A percentile compares a stretch with the other conserved stretches of the same genome.
These are phyloP conservation scores for Leistus spinibarbis DNA, from an alignment of 2,888 invertebrate species.

Conservation along the genomic window DNA sequence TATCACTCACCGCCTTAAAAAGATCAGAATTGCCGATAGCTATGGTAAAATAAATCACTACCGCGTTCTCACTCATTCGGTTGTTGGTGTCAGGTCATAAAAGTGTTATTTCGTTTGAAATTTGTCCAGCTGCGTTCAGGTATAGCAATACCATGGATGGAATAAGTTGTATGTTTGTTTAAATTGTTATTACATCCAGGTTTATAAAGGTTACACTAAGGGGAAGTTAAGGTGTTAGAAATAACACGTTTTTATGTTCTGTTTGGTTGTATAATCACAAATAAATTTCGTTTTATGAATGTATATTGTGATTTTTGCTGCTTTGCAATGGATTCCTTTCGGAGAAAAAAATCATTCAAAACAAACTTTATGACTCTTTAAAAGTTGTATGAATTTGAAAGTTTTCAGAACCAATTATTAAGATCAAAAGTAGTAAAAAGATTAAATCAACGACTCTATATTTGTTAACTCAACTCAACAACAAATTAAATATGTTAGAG, in stretches of 20 bases:
- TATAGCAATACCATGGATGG: background rate
- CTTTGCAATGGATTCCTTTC: background rate
- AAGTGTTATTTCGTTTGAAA: constrained; percentile 28
- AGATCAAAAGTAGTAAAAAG: no score
- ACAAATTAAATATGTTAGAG: background rate
- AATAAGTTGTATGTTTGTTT: constrained; percentile 9
- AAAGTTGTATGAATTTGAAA: no score
- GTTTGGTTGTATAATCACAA: background rate
- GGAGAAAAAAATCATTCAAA: background rate
- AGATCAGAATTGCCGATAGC: constrained; percentile 32
- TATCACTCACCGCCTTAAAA: constrained; percentile 25
- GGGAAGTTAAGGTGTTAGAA: no score
- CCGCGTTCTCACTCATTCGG: background rate
- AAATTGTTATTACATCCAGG: constrained; percentile 21
- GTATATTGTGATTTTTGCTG: background rate
- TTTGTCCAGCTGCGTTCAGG: constrained; percentile 23
- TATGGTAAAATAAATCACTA: constrained; percentile 10
- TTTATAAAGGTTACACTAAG: background rate
- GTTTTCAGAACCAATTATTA: no score
- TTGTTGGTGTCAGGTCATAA: constrained; percentile 22
- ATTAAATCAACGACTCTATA: no score
- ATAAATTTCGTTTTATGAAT: background rate
- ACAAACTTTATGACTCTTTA: no score
- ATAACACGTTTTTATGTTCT: no score
- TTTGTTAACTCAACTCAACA: no score